A percentile compares a stretch with the other conserved stretches of the same genome.
Conservation (phyloP, 2,797 vertebrate genomes). For the Pangasius krempfi region DNA sequence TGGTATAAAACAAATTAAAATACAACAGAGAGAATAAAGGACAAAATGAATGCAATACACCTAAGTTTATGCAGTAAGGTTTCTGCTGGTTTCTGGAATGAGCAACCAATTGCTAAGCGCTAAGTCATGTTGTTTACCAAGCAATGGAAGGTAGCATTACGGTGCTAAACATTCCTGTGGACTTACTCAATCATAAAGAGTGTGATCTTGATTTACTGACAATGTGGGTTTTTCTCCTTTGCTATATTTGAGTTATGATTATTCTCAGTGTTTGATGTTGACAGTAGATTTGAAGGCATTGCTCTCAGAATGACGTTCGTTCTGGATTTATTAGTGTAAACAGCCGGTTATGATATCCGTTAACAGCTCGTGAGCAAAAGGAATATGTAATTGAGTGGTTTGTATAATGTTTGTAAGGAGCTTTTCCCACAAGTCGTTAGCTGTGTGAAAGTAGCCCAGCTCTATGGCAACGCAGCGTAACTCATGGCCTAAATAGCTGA, state of each 20-base stretch:
- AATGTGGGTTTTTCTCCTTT: constrained; percentile 29
- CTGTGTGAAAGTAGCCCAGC: constrained; percentile 52
- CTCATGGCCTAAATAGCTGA: constrained; percentile 58
- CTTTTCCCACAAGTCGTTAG: constrained; percentile 57
- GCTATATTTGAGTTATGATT: constrained; percentile 22
- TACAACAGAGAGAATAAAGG: not conserved
- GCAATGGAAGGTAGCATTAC: constrained; percentile 22
- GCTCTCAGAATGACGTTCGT: constrained; percentile 25
- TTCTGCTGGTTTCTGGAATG: not conserved
- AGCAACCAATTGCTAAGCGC: not conserved
- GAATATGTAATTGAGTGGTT: constrained; percentile 57
- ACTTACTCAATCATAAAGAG: constrained; percentile 28
- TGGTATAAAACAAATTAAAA: not conserved
- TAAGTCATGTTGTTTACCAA: constrained; percentile 16
- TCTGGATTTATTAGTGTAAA: constrained; percentile 43
- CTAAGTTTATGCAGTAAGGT: not conserved
- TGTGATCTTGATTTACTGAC: constrained; percentile 25
- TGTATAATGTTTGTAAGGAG: constrained; percentile 55
- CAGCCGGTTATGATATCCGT: constrained; percentile 32
- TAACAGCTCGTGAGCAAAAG: constrained; percentile 44
- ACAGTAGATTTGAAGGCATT: constrained; percentile 33
- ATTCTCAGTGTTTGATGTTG: constrained; percentile 12
- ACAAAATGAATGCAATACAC: not conserved
- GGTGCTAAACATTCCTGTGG: constrained; percentile 28
- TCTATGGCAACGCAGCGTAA: constrained; percentile 52